Evolutionary conservation across 1,140 invertebrate species (phyloP), one percentile per base, ranked within the genome.

Genomic region (Brachionus rubens): DNA sequence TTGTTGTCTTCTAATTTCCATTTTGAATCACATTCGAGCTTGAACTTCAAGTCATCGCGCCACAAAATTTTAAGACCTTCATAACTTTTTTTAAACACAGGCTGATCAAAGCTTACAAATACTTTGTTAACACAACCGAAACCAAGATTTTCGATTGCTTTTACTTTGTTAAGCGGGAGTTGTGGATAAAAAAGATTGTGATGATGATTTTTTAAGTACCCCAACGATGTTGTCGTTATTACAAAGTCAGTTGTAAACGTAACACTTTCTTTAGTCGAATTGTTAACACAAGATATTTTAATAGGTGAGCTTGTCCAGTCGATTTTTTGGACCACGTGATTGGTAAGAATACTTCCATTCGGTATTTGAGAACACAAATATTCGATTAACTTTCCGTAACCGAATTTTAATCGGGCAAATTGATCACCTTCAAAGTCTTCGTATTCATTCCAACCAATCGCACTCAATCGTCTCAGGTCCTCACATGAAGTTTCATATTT

Each of bases 391-490:
- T 72, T 72, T 9, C 24, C 24, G 33, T 36, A 72, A 28, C 46
- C 68, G 19, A 40, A 50, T 26, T 72, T 72, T 1, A 72, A 33
- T 24, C 46, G 33, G 3, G 68, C 24, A 30, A 30, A 72, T 33
- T 72, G 68, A 14, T 72, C 68, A 9, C 68, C 68, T 10, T 72
- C 68, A 72, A 72, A 72, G 10, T 72, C 46, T 52, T 72, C 68
- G 26, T 72, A 46, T 24, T 72, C 68, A 14, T 72, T 72, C 68
- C 68, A 72, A 3, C 68, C 68, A 14, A 72, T 30, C 9, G 68
- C 68, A 50, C 26, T 72, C 19, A 72, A 16, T 3, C 68, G 30
- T 30, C 46, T 50, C 26, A 72, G 50, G 50, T 72, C 68, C 10
- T 54, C 68, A 28, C 68, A 40, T 7, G 68, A 21, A 48, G 10